phyloP scores from a whole-genome alignment of 2,113 vertebrate species.

The Alexandromys fortis region DNA sequence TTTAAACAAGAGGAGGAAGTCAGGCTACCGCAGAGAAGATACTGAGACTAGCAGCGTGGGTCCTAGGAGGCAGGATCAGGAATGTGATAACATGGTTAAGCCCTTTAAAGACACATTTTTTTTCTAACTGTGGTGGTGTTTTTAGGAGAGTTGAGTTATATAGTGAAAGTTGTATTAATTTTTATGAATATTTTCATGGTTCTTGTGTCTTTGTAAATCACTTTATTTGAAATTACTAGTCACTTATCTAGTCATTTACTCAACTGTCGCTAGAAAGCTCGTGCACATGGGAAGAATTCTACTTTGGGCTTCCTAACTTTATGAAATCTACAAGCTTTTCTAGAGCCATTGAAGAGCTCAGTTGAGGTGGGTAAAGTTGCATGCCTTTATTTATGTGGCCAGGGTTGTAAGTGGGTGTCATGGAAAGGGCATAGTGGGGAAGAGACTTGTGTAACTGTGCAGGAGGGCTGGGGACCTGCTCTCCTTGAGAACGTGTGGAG shows the following conservation, averaged over 20 bases:
- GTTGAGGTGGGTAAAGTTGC: neutral
- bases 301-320: constrained; percentile 31
- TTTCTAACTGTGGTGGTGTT: neutral
- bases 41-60: neutral
- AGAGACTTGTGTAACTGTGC: neutral
- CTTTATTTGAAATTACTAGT: constrained; percentile 60
- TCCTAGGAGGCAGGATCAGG: neutral
- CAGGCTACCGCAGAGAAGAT: neutral
- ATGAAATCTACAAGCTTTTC: neutral
- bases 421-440: neutral
- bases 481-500: neutral
- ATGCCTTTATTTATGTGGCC: neutral
- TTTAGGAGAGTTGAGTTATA: neutral
- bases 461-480: neutral
- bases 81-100: neutral
- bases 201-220: constrained; percentile 44
- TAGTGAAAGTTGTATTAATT: constrained; percentile 13
- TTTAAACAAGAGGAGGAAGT: neutral
- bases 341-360: neutral
- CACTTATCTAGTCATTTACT: constrained; percentile 27
- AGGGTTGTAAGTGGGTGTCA: neutral
- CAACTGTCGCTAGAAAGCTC: neutral
- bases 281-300: neutral
- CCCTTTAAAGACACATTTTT: constrained; percentile 1
- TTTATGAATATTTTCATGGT: constrained; percentile 45